Percentiles rank a stretch among this genome's conserved stretches.
phyloP scores from a whole-genome alignment of 2,113 vertebrate species.

The Saiga tatarica region DNA sequence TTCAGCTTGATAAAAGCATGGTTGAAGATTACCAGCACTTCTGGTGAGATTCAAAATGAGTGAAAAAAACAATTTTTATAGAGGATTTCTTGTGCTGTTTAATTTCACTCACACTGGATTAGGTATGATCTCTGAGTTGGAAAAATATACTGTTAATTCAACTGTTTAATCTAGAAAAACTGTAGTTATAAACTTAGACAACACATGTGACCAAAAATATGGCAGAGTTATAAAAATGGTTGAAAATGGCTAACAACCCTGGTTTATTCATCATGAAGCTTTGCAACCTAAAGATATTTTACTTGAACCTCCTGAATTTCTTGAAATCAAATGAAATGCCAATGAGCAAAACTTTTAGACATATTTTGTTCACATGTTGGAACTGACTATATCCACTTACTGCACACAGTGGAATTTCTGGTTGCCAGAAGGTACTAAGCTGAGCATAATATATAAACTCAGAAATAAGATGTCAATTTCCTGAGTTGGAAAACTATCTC shows the following conservation, averaged over 20 bases:
- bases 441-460: not conserved
- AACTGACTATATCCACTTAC: not conserved
- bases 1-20: not conserved
- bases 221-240: not conserved
- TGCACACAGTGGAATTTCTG: not conserved
- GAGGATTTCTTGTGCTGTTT: not conserved
- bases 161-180: not conserved
- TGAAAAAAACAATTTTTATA: not conserved
- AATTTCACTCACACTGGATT: not conserved
- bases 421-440: not conserved
- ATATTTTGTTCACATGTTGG: not conserved
- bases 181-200: not conserved
- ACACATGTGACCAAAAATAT: not conserved
- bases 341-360: not conserved
- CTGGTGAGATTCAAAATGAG: not conserved
- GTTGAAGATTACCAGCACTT: not conserved
- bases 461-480: not conserved
- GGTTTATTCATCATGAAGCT: not conserved
- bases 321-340: not conserved
- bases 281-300: not conserved
- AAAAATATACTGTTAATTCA: not conserved
- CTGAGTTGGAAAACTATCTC: not conserved
- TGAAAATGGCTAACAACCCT: not conserved
- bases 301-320: not conserved
- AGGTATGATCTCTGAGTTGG: not conserved